phyloP scores from a whole-genome alignment of 2,888 invertebrate genomes.

The Pilophorus perplexus region DNA sequence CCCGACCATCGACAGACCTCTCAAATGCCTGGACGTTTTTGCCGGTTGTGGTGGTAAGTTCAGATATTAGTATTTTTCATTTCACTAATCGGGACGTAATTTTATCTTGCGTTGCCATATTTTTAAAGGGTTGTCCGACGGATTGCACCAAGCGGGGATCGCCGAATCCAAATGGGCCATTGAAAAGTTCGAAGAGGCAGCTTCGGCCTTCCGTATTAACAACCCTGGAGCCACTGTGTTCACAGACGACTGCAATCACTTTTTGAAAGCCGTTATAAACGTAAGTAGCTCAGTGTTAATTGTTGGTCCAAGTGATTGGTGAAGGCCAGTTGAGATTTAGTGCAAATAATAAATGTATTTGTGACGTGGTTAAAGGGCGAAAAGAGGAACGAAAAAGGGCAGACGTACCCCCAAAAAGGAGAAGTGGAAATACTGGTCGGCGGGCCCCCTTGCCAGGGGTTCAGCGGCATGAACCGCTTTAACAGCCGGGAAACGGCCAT shows the following conservation, averaged over 20 bases:
- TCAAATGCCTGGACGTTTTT: slow-evolving; percentile 75
- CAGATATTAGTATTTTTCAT: background rate
- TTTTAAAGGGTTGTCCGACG: slow-evolving; percentile 66
- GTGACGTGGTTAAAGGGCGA: no score
- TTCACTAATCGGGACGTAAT: no score
- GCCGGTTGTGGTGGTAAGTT: slow-evolving; percentile 73
- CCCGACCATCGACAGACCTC: slow-evolving; percentile 55
- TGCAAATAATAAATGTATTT: no score
- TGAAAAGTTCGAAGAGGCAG: slow-evolving; percentile 73
- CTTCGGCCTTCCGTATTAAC: slow-evolving; percentile 74
- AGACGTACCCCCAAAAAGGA: slow-evolving; percentile 68
- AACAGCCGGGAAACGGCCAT: slow-evolving; percentile 78
- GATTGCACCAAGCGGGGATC: slow-evolving; percentile 66
- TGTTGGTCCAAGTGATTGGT: no score
- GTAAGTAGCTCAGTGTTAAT: slow-evolving; percentile 53
- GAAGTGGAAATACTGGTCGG: slow-evolving; percentile 82
- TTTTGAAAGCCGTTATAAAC: slow-evolving; percentile 67
- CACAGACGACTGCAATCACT: slow-evolving; percentile 75
- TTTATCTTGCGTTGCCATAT: no score
- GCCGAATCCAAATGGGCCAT: slow-evolving; percentile 76
- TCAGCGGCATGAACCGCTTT: slow-evolving; percentile 86
- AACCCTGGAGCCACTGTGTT: slow-evolving; percentile 72
- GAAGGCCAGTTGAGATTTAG: no score
- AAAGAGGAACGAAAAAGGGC: slow-evolving; percentile 56
- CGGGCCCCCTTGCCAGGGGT: slow-evolving; percentile 86